A percentile compares a stretch with the other conserved stretches of the same genome.
These are phyloP conservation scores for Pollicipes pollicipes DNA, from an alignment of 1,140 invertebrate species.

Conservation along the genomic window DNA sequence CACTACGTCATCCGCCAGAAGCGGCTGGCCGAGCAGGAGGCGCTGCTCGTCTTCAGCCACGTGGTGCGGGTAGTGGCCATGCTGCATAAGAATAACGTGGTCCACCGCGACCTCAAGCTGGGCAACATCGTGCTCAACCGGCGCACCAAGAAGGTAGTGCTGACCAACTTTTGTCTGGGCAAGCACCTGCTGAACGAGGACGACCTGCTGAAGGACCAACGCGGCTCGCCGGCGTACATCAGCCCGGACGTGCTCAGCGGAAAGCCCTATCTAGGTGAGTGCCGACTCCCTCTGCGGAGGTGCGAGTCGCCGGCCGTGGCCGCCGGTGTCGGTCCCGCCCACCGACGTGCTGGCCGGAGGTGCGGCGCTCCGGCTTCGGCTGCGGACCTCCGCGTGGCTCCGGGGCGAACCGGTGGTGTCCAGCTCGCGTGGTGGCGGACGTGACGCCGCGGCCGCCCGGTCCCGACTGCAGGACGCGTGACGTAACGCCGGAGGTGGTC, in stretches of 20 bases:
- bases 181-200: slow-evolving; percentile 55
- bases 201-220: slow-evolving; percentile 55
- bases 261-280: slow-evolving; percentile 42
- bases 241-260: slow-evolving; percentile 65
- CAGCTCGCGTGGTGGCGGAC: too few species aligned
- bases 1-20: slow-evolving; percentile 67
- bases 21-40: slow-evolving; percentile 54
- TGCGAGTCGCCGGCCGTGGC: too few species aligned
- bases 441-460: too few species aligned
- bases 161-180: slow-evolving; percentile 67
- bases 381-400: too few species aligned
- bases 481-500: too few species aligned
- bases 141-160: slow-evolving; percentile 44
- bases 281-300: neutral
- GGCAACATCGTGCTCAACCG: slow-evolving; percentile 62
- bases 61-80: slow-evolving; percentile 53
- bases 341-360: too few species aligned
- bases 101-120: slow-evolving; percentile 62
- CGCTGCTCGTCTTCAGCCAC: slow-evolving; percentile 55
- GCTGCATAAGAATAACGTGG: slow-evolving; percentile 62
- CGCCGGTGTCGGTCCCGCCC: too few species aligned
- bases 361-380: too few species aligned
- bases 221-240: slow-evolving; percentile 67
- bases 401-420: too few species aligned
- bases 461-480: too few species aligned